Evolutionary conservation across 2,113 vertebrate species (phyloP).

Genomic region (Narcine bancroftii): DNA sequence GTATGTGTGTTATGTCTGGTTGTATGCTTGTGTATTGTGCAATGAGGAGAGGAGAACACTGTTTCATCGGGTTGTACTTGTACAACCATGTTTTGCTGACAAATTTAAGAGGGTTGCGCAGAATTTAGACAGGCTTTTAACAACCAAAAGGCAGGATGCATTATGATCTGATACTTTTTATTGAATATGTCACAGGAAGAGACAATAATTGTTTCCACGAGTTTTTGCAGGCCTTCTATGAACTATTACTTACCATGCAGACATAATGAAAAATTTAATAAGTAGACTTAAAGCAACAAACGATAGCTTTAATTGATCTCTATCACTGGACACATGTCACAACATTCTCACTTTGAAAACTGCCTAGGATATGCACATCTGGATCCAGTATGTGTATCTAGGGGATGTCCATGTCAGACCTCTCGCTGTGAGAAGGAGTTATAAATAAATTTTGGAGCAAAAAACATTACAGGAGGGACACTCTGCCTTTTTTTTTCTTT

Average conservation of each 20-base stretch:
- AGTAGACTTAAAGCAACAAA: background rate
- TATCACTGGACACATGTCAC: background rate
- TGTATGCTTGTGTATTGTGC: too few relatives aligned
- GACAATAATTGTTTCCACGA: background rate
- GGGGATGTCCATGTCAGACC: background rate
- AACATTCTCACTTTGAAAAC: background rate
- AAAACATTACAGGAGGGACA: background rate
- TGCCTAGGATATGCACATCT: background rate
- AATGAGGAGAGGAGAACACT: too few relatives aligned
- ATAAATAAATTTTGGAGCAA: background rate
- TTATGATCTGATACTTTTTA: background rate
- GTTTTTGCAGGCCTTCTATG: background rate
- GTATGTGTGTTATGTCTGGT: too few relatives aligned
- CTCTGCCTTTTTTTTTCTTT: background rate
- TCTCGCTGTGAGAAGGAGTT: background rate
- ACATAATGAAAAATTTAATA: slow-evolving; percentile 15
- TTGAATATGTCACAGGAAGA: background rate
- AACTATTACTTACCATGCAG: background rate
- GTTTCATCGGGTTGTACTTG: too few relatives aligned
- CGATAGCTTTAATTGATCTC: background rate
- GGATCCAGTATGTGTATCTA: slow-evolving; percentile 22
- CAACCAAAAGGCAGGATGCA: background rate
- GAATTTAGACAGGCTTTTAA: background rate
- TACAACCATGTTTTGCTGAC: background rate
- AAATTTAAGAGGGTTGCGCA: background rate